Base-by-base conservation (phyloP, 2,888 invertebrate genomes). In the Heliconius aoede region DNA sequence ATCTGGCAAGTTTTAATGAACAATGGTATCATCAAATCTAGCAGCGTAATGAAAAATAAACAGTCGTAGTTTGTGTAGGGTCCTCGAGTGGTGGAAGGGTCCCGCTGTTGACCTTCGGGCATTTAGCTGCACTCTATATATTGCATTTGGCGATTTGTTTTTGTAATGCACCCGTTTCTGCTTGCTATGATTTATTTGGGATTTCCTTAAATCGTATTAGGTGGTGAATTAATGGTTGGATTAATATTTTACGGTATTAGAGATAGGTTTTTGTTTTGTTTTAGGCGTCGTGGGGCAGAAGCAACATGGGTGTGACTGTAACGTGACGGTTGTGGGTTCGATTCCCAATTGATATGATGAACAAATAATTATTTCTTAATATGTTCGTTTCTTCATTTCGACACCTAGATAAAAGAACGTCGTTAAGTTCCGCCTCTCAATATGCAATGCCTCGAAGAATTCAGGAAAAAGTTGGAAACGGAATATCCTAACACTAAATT, bases 91-190 rank as follows among this genome's bases (percentile, higher is more conserved):
- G 74, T 60, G 71, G 51, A 75, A 76, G 76, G 78, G 78, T 58
- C 71, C 68, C 68, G 65, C 18, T 78, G 61, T 78, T 78, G 79
- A 80, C 76, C 76, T 78, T 76, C 74, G 78, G 78, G 76, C 72
- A 74, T 67, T 76, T 68, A 77, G 73, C 40, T 76, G 68, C 73
- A 62, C 76, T 72, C 65, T 21, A 74, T 76, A 64, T 64, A 79
- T 79, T 77, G 75, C 73, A 62, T 73, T 71, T 64, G 24, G 55
- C 64, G 78, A 75, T 78, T 78, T 75, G 67, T 72, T 72, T 68
- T 72, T 46, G 74, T 60, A 69, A 40, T 62, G 72, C 75, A 75
- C 62, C 71, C 75, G 64, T 51, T 72, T 58, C 51, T 71, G 36
- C 28, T 69, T 64, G 18, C 18, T 46, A 60, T 65, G 24, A 72